phyloP scores from a whole-genome alignment of 2,797 vertebrate species.

The Anguilla megastoma region DNA sequence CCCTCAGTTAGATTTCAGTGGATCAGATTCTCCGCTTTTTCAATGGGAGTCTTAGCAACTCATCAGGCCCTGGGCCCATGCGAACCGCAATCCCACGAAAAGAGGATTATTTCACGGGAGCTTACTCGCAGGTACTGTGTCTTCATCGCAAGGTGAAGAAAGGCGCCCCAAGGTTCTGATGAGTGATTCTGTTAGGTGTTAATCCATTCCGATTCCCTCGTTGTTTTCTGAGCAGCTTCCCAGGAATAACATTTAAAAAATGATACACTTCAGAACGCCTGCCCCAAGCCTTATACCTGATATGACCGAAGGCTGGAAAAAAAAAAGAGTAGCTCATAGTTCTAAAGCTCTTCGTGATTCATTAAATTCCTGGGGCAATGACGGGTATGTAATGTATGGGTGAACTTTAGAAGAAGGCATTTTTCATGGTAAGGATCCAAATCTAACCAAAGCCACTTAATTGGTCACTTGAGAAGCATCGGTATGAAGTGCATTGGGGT shows the following conservation, averaged over 20 bases:
- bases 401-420: background rate
- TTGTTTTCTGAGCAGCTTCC: conserved; percentile 7
- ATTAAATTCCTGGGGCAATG: background rate
- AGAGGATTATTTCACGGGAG: background rate
- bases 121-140: background rate
- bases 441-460: conserved; percentile 9
- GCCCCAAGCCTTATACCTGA: background rate
- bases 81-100: background rate
- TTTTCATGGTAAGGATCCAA: background rate
- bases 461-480: background rate
- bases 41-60: background rate
- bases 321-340: background rate
- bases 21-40: background rate
- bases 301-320: background rate
- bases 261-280: background rate
- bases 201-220: conserved; percentile 8
- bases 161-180: background rate
- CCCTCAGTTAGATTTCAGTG: background rate
- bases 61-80: background rate
- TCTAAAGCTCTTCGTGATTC: conserved; percentile 2
- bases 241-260: background rate
- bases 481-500: background rate
- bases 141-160: background rate
- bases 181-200: background rate
- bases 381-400: background rate